These are phyloP conservation scores for Hanleya hanleyi DNA, from an alignment of 2,888 invertebrate species.

Conservation along the genomic window DNA sequence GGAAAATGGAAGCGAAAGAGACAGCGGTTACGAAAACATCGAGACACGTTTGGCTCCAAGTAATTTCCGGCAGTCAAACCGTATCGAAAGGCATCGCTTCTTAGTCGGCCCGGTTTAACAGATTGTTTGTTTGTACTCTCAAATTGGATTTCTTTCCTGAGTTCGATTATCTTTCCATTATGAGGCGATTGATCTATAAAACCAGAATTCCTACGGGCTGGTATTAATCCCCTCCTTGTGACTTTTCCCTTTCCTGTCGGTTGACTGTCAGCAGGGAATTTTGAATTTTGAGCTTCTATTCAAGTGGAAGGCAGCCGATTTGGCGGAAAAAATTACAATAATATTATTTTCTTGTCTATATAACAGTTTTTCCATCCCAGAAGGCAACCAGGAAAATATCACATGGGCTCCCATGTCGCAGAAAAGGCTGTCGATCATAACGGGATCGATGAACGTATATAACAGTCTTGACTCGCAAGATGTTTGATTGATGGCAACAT, in stretches of 20 bases:
- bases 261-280: too few species aligned
- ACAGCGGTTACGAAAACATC: conserved; percentile 5
- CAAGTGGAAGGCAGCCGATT: too few species aligned
- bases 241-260: neutral
- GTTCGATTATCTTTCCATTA: conserved; percentile 9
- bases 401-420: too few species aligned
- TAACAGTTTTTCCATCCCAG: too few species aligned
- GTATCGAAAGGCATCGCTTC: conserved; percentile 11
- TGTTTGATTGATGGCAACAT: too few species aligned
- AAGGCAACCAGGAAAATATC: too few species aligned
- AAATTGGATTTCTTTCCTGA: conserved; percentile 12
- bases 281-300: too few species aligned
- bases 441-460: too few species aligned
- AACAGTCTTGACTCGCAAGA: too few species aligned
- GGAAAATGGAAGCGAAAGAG: conserved; percentile 8
- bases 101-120: neutral
- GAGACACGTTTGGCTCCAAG: neutral
- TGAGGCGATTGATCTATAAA: conserved; percentile 5
- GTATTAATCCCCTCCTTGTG: neutral
- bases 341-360: too few species aligned
- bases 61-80: neutral
- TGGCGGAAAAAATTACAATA: too few species aligned
- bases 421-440: too few species aligned
- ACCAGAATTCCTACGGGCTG: conserved; percentile 4
- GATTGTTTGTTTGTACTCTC: conserved; percentile 10